Conservation (phyloP, 2,113 vertebrate genomes). For the Saiga tatarica region DNA sequence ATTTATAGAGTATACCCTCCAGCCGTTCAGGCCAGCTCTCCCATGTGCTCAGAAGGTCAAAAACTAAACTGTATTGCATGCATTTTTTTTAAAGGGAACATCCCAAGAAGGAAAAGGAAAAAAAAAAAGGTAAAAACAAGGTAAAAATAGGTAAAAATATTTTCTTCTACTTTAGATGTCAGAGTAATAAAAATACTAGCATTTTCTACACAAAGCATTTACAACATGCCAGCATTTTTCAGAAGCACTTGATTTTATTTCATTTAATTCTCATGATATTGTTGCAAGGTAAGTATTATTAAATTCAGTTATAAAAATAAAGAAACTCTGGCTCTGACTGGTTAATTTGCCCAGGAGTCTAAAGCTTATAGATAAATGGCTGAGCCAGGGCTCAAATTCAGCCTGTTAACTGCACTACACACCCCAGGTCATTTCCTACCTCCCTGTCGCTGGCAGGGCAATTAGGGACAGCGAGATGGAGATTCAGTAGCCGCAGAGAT, state of each 20-base stretch:
- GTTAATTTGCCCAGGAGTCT: background rate
- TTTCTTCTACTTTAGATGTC: background rate
- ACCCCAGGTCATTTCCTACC: no score
- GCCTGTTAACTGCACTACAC: background rate
- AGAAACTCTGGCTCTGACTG: slow-evolving; percentile 1
- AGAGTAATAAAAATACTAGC: background rate
- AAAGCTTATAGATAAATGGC: background rate
- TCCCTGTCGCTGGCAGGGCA: background rate
- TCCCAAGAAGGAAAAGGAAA: background rate
- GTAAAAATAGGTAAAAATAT: background rate
- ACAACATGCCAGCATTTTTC: background rate
- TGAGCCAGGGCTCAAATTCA: background rate
- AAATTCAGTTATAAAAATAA: background rate
- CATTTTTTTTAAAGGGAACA: background rate
- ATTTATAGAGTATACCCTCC: background rate
- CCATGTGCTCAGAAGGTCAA: background rate
- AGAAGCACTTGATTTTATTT: background rate
- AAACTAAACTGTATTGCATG: background rate
- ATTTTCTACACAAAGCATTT: background rate
- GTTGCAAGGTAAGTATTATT: background rate
- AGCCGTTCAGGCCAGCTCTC: background rate
- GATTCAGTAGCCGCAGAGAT: background rate
- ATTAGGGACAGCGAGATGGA: background rate
- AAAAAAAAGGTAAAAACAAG: background rate
- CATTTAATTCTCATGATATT: background rate